Evolutionary conservation across 1,140 invertebrate genomes (phyloP).

Genomic region (Rhyzopertha dominica): DNA sequence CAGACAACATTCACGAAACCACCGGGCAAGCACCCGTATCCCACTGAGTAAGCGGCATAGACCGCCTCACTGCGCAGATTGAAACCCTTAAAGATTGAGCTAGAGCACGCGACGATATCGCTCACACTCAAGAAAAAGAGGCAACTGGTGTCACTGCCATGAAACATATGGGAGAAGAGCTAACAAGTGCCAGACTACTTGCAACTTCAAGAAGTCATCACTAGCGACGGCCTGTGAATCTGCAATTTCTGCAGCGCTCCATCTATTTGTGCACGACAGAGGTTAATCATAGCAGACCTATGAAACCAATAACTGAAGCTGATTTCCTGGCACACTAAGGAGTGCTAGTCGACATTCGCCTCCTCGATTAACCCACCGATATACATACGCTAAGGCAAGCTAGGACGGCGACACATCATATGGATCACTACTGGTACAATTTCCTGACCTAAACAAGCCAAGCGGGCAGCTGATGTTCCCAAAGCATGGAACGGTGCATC

Average conservation of each 20-base stretch:
- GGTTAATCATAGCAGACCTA: too few species aligned
- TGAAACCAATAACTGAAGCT: too few species aligned
- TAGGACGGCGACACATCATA: slow-evolving; percentile 27
- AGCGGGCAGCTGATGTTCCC: slow-evolving; percentile 43
- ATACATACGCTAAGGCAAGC: too few species aligned
- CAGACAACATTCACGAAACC: too few species aligned
- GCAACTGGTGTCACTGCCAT: neutral
- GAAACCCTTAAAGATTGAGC: neutral
- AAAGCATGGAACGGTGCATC: slow-evolving; percentile 33
- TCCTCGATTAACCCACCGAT: too few species aligned
- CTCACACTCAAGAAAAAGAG: neutral
- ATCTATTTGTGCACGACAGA: too few species aligned
- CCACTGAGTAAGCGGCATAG: neutral
- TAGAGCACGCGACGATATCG: neutral
- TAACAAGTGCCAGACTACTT: neutral
- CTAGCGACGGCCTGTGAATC: neutral
- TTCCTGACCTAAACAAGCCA: slow-evolving; percentile 39
- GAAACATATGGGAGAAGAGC: too few species aligned
- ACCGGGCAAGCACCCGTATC: too few species aligned
- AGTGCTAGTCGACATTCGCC: too few species aligned
- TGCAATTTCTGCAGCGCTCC: neutral
- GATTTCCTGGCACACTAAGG: too few species aligned
- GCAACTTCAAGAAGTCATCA: neutral
- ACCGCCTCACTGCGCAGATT: neutral
- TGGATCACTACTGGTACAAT: slow-evolving; percentile 25